Conservation (phyloP, 2,888 invertebrate genomes). For the Oligia fasciuncula region DNA sequence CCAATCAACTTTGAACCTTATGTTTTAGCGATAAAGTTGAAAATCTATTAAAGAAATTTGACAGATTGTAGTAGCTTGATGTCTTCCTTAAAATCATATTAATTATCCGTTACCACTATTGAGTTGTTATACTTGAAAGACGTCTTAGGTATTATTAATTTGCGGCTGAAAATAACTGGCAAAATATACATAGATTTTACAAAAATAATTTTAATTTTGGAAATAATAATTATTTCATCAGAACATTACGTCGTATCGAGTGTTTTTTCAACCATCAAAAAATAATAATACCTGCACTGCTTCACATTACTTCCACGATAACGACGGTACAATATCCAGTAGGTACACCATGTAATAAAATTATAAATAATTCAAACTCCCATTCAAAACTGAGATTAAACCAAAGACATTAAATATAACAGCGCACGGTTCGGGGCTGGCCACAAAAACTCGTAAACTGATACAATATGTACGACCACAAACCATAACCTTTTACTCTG, state of each 20-base stretch:
- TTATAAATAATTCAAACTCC: constrained; percentile 18
- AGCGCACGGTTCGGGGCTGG: constrained; percentile 27
- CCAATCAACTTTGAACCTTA: too few relatives aligned
- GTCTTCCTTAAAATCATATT: too few relatives aligned
- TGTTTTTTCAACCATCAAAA: not conserved
- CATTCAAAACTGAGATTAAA: constrained; percentile 35
- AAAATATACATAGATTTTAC: too few relatives aligned
- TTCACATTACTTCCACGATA: not conserved
- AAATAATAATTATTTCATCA: not conserved
- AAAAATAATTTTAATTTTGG: not conserved
- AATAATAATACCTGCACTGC: not conserved
- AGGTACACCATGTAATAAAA: constrained; percentile 15
- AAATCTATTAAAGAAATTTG: too few relatives aligned
- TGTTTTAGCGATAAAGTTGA: too few relatives aligned
- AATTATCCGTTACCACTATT: too few relatives aligned
- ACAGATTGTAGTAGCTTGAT: too few relatives aligned
- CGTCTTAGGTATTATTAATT: too few relatives aligned
- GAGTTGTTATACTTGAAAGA: too few relatives aligned
- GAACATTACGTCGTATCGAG: not conserved
- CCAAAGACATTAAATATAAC: constrained; percentile 47
- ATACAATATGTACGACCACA: constrained; percentile 65
- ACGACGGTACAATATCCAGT: not conserved
- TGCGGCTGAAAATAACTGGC: too few relatives aligned
- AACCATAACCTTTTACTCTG: constrained; percentile 67
- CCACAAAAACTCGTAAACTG: constrained; percentile 61